Conservation (phyloP, 2,797 vertebrate species). For the Mycteria americana region DNA sequence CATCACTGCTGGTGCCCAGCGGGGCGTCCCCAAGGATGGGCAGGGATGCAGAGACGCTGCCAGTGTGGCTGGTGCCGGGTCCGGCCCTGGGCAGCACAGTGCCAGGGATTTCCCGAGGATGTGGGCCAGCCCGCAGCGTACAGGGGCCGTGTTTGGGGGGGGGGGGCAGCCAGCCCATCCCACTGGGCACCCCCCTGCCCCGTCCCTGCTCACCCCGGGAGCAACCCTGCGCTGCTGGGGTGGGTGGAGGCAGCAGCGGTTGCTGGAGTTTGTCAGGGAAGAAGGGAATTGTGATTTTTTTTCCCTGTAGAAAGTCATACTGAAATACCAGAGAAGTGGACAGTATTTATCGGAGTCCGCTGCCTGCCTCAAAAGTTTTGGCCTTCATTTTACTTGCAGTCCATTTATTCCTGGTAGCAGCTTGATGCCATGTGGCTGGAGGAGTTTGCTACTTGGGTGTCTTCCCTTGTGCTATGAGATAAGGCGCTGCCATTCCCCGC, state of each 20-base stretch:
- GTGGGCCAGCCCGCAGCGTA: accelerated
- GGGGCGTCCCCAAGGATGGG: accelerated
- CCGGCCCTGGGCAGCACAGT: background rate
- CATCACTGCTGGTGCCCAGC: accelerated
- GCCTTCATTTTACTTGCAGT: background rate
- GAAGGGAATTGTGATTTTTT: background rate
- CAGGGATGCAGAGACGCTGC: background rate
- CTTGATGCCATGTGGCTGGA: background rate
- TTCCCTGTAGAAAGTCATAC: background rate
- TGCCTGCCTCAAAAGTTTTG: background rate
- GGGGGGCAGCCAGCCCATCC: background rate
- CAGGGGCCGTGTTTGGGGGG: accelerated
- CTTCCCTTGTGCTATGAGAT: background rate
- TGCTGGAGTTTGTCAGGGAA: background rate
- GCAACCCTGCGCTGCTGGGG: accelerated
- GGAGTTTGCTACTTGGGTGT: background rate
- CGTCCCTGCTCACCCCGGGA: background rate
- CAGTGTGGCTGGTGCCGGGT: accelerated
- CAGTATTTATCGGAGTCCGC: background rate
- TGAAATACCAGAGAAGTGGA: background rate
- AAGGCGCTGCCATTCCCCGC: accelerated
- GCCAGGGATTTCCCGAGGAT: accelerated
- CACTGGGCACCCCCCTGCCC: background rate
- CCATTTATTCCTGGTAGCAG: background rate
- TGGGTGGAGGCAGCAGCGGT: background rate